These are phyloP conservation scores for Thera obeliscata DNA, from an alignment of 2,888 invertebrate species.

Conservation along the genomic window DNA sequence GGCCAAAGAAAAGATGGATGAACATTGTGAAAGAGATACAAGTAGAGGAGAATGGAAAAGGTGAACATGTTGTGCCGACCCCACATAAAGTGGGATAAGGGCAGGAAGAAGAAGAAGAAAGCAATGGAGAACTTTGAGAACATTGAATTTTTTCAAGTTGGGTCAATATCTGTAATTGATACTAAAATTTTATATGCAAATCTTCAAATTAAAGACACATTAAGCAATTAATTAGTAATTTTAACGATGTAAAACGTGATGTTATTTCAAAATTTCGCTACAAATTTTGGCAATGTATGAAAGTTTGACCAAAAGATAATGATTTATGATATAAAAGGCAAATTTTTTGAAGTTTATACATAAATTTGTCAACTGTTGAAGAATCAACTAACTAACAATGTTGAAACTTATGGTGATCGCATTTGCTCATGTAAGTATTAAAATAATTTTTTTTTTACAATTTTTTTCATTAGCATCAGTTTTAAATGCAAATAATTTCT, in stretches of 20 bases:
- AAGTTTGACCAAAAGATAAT: slow-evolving; percentile 29
- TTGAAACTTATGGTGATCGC: slow-evolving; percentile 8
- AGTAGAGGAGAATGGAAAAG: too few species aligned
- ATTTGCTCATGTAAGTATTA: slow-evolving; percentile 31
- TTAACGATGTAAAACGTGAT: slow-evolving; percentile 24
- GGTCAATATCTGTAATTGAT: too few species aligned
- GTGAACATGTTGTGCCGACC: too few species aligned
- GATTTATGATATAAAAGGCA: slow-evolving; percentile 17
- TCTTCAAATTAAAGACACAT: not conserved
- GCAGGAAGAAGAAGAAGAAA: too few species aligned
- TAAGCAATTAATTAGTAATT: not conserved
- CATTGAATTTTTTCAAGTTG: too few species aligned
- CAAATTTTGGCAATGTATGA: slow-evolving; percentile 26
- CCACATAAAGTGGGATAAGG: too few species aligned
- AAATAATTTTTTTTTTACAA: not conserved
- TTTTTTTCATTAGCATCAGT: not conserved
- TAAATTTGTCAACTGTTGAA: slow-evolving; percentile 1
- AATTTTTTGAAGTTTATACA: not conserved
- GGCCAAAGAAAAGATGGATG: too few species aligned
- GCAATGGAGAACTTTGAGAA: too few species aligned
- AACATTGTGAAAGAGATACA: too few species aligned
- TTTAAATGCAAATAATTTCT: not conserved
- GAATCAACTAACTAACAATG: slow-evolving; percentile 19
- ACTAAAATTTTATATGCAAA: too few species aligned
- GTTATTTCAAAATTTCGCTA: slow-evolving; percentile 14